Percentiles rank a stretch among this genome's conserved stretches.
Conservation (phyloP, 2,113 vertebrate genomes). For the Lagopus leucura region DNA sequence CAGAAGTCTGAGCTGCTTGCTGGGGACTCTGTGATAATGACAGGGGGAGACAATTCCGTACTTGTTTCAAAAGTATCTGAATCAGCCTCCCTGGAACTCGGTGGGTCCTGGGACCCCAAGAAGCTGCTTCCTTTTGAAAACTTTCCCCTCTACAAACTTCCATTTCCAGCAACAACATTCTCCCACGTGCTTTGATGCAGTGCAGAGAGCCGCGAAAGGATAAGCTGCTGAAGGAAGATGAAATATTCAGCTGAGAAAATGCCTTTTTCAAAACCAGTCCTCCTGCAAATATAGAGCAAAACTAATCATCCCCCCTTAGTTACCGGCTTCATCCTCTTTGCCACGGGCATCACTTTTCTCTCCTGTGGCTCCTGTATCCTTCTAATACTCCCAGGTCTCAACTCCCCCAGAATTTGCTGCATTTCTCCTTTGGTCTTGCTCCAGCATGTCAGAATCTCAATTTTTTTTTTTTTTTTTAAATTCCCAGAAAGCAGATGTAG, state of each 20-base stretch:
- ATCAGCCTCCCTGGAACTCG: constrained; percentile 6
- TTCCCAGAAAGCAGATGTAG: background rate
- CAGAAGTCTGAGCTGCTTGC: background rate
- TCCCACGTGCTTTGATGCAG: background rate
- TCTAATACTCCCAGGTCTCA: background rate
- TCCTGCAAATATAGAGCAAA: background rate
- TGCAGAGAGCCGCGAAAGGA: background rate
- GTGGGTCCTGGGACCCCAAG: background rate
- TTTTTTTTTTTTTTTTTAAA: background rate
- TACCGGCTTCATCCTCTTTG: background rate
- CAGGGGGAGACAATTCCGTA: background rate
- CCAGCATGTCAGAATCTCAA: background rate
- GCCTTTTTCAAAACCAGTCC: background rate
- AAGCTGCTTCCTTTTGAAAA: background rate
- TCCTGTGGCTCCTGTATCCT: background rate
- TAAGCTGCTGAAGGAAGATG: background rate
- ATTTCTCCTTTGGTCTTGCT: background rate
- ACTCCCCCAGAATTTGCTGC: background rate
- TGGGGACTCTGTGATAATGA: background rate
- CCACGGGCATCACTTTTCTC: fast-evolving
- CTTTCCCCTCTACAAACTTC: background rate
- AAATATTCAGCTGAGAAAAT: background rate
- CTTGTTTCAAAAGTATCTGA: background rate
- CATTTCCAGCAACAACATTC: background rate
- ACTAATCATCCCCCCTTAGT: background rate